Percentiles rank a stretch among this genome's conserved stretches.
phyloP scores from a whole-genome alignment of 2,888 invertebrate species.

The Chrysolina haemoptera region DNA sequence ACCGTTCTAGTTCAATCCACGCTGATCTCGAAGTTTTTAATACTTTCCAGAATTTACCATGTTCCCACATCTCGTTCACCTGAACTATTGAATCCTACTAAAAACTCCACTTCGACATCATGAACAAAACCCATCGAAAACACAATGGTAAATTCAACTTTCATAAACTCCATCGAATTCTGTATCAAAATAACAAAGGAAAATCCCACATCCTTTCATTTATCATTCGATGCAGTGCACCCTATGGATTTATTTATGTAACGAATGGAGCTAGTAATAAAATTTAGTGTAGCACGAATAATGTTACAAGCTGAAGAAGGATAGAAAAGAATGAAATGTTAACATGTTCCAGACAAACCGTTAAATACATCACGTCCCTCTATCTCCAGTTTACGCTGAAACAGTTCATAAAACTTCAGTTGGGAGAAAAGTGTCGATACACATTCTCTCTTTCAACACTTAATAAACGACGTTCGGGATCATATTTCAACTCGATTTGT shows the following conservation, averaged over 20 bases:
- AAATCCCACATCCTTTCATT: slow-evolving; percentile 18
- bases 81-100: background rate
- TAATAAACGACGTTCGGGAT: slow-evolving; percentile 22
- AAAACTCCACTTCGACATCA: background rate
- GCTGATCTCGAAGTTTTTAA: too few species aligned
- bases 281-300: slow-evolving; percentile 21
- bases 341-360: slow-evolving; percentile 24
- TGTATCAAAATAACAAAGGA: background rate
- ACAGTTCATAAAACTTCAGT: slow-evolving; percentile 24
- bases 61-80: too few species aligned
- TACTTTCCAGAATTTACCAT: too few species aligned
- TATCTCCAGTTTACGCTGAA: slow-evolving; percentile 27
- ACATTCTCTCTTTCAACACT: slow-evolving; percentile 22
- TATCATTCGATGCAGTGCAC: slow-evolving; percentile 14
- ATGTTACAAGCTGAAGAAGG: slow-evolving; percentile 19
- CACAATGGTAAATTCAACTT: background rate
- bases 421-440: slow-evolving; percentile 22
- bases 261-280: slow-evolving; percentile 19
- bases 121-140: background rate
- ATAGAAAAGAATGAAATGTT: slow-evolving; percentile 32
- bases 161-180: background rate
- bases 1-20: too few species aligned
- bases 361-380: slow-evolving; percentile 31
- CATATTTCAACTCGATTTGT: slow-evolving; percentile 31
- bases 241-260: slow-evolving; percentile 16